Base-by-base conservation (phyloP, 1,140 invertebrate genomes). In the Drosophila ficusphila region DNA sequence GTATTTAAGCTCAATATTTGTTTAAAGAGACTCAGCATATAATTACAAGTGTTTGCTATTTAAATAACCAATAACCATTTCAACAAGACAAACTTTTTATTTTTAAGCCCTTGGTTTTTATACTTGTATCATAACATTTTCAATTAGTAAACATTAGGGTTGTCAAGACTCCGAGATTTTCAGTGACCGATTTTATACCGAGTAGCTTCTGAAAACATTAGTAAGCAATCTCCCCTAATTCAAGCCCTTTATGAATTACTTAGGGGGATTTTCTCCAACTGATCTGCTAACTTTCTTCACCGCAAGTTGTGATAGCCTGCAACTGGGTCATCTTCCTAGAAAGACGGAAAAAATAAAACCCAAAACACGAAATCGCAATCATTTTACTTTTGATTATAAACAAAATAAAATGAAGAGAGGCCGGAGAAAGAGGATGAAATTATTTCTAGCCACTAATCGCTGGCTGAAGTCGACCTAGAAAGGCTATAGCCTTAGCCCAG, bases 321-420 rank as follows among this genome's bases (percentile, higher is more conserved):
- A 85, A 85, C 61, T 85, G 76, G 81, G 81, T 85, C 81, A 81
- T 60, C 54, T 73, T 65, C 49, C 48, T 61, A 36, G 65, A 71
- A 68, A 65, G 62, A 79, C 47, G 54, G 53, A 53, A 51, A 31
- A 44, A 54, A 41, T 25, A 47, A 29, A 79, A 56, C 79, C 79
- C 47, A 73, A 88, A 77, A 88, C 81, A 86, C 77, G 82, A 74
- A 76, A 64, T 67, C 51, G 82, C 82, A 88, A 86, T 86, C 82
- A 86, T 86, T 86, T 77, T 86, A 86, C 81, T 86, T 86, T 85
- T 85, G 82, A 85, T 81, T 86, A 88, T 85, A 81, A 85, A 83
- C 70, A 85, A 71, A 74, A 74, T 61, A 61, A 64, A 61, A 64
- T 61, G 39, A 12, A 61, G 47, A 47, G 31, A 61, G 21, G 54